phyloP scores from a whole-genome alignment of 2,113 vertebrate species.

The Aspiorhynchus laticeps region DNA sequence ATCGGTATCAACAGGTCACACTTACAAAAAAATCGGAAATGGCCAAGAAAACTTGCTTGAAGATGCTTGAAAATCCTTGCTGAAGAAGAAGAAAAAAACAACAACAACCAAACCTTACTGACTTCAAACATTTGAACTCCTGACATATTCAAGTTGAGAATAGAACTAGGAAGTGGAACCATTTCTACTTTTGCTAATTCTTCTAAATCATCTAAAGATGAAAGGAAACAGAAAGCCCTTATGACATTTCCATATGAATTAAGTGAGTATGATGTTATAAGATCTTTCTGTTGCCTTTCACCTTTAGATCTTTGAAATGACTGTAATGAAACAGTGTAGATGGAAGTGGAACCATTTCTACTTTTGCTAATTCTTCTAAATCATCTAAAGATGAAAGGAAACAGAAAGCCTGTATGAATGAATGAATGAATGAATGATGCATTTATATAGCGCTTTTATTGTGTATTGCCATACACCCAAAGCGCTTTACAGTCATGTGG shows the following conservation, averaged over 20 bases:
- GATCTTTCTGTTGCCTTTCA: neutral
- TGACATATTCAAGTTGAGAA: neutral
- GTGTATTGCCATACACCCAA: too few relatives aligned
- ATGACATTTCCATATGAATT: neutral
- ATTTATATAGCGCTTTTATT: too few relatives aligned
- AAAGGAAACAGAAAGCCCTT: neutral
- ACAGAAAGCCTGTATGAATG: too few relatives aligned
- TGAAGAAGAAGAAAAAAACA: neutral
- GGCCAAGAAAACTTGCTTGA: too few relatives aligned
- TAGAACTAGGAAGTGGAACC: neutral
- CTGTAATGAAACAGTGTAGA: neutral
- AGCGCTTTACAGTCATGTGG: too few relatives aligned
- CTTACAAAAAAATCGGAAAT: too few relatives aligned
- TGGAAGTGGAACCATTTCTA: neutral
- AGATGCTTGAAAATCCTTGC: too few relatives aligned
- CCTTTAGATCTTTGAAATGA: neutral
- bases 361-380: neutral
- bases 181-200: neutral
- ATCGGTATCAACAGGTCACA: too few relatives aligned
- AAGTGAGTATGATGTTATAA: neutral
- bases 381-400: neutral
- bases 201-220: neutral
- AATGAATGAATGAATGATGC: too few relatives aligned
- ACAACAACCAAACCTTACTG: neutral
- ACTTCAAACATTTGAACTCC: neutral